These are phyloP conservation scores for Drosophila barbarae DNA, from an alignment of 2,888 invertebrate genomes.

Conservation along the genomic window DNA sequence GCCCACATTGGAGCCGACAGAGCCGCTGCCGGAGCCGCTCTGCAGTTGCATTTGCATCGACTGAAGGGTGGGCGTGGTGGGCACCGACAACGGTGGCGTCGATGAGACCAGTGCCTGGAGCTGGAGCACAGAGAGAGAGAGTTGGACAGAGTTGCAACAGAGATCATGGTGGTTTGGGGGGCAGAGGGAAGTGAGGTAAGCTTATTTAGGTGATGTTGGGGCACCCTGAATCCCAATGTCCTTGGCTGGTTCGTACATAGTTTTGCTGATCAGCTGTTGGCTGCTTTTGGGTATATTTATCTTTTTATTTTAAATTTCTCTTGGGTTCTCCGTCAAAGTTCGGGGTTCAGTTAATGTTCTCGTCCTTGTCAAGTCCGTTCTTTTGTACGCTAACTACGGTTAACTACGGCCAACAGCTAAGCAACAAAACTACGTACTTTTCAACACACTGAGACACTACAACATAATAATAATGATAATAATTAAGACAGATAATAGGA, in stretches of 20 bases:
- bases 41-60: conserved; percentile 79
- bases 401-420: conserved; percentile 71
- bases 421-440: conserved; percentile 69
- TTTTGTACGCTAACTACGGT: conserved; percentile 49
- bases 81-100: conserved; percentile 78
- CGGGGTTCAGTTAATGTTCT: conserved; percentile 6
- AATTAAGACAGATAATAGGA: conserved; percentile 19
- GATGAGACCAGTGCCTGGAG: conserved; percentile 80
- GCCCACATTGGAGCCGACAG: conserved; percentile 5
- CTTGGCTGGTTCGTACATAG: conserved; percentile 39
- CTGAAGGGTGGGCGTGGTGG: conserved; percentile 78
- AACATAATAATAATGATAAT: conserved; percentile 15
- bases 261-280: conserved; percentile 71
- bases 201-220: conserved; percentile 1
- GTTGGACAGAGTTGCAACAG: conserved; percentile 32
- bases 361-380: conserved; percentile 18
- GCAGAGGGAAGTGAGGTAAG: conserved; percentile 1
- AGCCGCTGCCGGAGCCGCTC: conserved; percentile 55
- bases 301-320: background rate
- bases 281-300: conserved; percentile 17
- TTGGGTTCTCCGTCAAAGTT: conserved; percentile 5
- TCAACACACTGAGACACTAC: conserved; percentile 48
- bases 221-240: conserved; percentile 8
- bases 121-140: conserved; percentile 60
- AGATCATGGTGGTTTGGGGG: conserved; percentile 4